Evolutionary conservation across 2,888 invertebrate genomes (phyloP).

Genomic region (Papilio demoleus): DNA sequence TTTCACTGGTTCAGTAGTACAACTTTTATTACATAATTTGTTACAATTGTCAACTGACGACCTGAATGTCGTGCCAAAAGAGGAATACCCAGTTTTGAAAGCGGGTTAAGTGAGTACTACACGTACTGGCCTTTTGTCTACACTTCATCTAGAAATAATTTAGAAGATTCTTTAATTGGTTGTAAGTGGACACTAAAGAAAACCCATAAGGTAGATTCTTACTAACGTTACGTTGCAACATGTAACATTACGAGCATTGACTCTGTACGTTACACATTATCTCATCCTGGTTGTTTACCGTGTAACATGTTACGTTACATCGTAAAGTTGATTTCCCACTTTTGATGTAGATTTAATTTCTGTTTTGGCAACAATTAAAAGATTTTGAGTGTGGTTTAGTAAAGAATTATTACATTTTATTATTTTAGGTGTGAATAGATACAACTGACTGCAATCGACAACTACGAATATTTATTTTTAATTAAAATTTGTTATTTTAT

Average conservation of each 20-base stretch:
- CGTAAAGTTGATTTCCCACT: no score
- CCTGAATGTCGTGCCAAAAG: slow-evolving; percentile 37
- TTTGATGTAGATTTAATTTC: no score
- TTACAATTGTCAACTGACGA: slow-evolving; percentile 30
- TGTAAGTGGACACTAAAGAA: not conserved
- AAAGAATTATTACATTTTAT: not conserved
- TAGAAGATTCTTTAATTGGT: not conserved
- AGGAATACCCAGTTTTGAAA: slow-evolving; percentile 34
- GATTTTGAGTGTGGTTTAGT: not conserved
- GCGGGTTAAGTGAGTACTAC: slow-evolving; percentile 39
- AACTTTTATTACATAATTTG: slow-evolving; percentile 28
- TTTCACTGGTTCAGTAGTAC: slow-evolving; percentile 1
- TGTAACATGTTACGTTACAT: no score
- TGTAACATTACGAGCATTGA: no score
- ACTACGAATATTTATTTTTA: no score
- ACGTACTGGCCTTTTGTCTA: slow-evolving; percentile 35
- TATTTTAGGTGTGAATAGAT: not conserved
- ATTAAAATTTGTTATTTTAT: not conserved
- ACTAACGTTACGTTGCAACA: no score
- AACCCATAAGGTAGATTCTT: not conserved
- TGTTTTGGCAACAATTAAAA: not conserved
- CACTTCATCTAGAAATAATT: slow-evolving; percentile 7
- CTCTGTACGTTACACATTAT: no score
- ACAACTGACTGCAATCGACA: not conserved
- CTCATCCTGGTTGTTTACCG: no score